Evolutionary conservation across 2,888 invertebrate genomes (phyloP).

Genomic region (Pterostichus niger): DNA sequence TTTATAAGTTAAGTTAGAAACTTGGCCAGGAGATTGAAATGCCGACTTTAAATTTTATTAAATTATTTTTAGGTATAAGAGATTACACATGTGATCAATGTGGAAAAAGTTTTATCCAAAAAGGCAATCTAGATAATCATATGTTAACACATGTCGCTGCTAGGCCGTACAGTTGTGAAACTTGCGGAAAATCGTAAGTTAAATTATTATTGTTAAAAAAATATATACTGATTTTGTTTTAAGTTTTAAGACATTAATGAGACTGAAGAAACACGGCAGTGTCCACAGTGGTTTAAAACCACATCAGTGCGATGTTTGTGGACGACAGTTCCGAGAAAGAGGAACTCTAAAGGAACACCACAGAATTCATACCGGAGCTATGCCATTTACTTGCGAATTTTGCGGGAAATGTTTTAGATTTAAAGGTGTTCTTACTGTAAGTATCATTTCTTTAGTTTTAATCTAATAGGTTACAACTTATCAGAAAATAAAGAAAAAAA

Average conservation of each 20-base stretch:
- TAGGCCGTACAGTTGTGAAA: conserved; percentile 77
- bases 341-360: conserved; percentile 87
- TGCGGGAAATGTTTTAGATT: conserved; percentile 88
- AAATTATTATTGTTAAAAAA: too few species aligned
- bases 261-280: conserved; percentile 80
- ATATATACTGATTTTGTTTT: conserved; percentile 15
- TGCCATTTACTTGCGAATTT: conserved; percentile 88
- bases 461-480: not conserved
- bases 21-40: too few species aligned
- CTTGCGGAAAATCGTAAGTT: conserved; percentile 78
- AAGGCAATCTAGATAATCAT: conserved; percentile 81
- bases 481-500: conserved; percentile 14
- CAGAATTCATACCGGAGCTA: conserved; percentile 87
- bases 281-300: conserved; percentile 82
- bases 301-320: conserved; percentile 82
- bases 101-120: conserved; percentile 81
- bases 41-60: too few species aligned
- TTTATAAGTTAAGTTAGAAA: too few species aligned
- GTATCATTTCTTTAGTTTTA: conserved; percentile 66
- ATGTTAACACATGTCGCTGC: conserved; percentile 79
- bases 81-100: conserved; percentile 81
- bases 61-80: conserved; percentile 72
- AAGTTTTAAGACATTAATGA: conserved; percentile 80
- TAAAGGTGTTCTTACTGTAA: conserved; percentile 85
- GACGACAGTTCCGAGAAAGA: conserved; percentile 82